Conservation (phyloP, 2,888 invertebrate species). For the Notodonta dromedarius region DNA sequence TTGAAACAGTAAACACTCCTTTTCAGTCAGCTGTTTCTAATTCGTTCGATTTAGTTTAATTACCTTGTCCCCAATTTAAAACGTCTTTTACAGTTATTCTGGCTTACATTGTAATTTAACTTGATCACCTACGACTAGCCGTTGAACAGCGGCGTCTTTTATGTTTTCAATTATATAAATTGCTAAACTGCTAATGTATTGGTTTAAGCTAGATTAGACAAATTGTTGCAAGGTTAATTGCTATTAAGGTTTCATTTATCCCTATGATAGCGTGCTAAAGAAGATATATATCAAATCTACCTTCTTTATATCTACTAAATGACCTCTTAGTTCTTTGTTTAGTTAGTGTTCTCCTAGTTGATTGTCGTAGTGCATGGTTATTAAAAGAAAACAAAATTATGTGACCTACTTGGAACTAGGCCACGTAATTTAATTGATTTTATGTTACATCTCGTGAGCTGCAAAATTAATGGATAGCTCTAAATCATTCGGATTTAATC, state of each 20-base stretch:
- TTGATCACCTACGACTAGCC: not conserved
- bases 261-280: no score
- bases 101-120: not conserved
- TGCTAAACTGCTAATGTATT: constrained; percentile 13
- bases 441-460: no score
- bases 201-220: constrained; percentile 9
- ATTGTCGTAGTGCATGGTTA: no score
- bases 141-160: constrained; percentile 9
- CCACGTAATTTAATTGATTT: no score
- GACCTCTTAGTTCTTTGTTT: no score
- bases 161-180: constrained; percentile 23
- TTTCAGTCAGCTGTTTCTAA: not conserved
- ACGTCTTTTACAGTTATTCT: not conserved
- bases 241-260: no score
- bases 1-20: not conserved
- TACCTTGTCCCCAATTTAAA: constrained; percentile 1
- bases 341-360: no score
- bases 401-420: no score
- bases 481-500: not conserved
- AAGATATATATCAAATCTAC: no score
- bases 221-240: no score
- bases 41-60: constrained; percentile 6
- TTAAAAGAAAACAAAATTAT: no score
- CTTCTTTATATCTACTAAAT: no score
- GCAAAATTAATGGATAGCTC: not conserved